Evolutionary conservation across 2,888 invertebrate genomes (phyloP).

Genomic region (Oscheius sp.): DNA sequence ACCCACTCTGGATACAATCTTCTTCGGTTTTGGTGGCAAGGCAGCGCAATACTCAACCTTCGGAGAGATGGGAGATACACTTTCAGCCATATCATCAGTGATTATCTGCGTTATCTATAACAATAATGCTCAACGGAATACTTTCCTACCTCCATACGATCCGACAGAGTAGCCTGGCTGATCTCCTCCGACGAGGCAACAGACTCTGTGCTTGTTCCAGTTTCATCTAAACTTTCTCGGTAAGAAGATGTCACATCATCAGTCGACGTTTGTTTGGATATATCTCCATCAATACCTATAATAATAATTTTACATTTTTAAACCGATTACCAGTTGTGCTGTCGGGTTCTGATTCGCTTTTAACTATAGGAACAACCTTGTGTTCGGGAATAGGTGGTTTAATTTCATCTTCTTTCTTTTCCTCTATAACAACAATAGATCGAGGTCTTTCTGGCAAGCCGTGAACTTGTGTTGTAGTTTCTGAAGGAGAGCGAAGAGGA

Average conservation of each 20-base stretch:
- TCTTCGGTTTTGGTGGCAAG: constrained; percentile 46
- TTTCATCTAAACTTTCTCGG: constrained; percentile 42
- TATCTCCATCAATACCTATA: constrained; percentile 27
- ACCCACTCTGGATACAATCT: constrained; percentile 43
- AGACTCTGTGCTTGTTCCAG: constrained; percentile 25
- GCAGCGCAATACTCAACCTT: constrained; percentile 44
- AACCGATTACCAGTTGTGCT: constrained; percentile 13
- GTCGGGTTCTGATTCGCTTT: constrained; percentile 19
- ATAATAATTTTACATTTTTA: neutral
- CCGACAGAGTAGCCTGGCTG: constrained; percentile 47
- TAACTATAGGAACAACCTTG: neutral
- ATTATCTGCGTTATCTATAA: constrained; percentile 47
- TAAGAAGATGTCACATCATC: constrained; percentile 48
- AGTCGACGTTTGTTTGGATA: constrained; percentile 40
- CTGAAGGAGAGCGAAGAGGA: constrained; percentile 39
- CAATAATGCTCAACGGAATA: neutral
- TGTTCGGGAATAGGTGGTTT: constrained; percentile 15
- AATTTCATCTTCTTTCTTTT: constrained; percentile 14
- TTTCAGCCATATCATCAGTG: constrained; percentile 34
- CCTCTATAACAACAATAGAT: constrained; percentile 2
- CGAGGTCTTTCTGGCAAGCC: constrained; percentile 33
- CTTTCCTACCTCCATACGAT: constrained; percentile 39
- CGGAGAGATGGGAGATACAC: constrained; percentile 32
- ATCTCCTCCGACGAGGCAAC: constrained; percentile 30
- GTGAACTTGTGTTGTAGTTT: constrained; percentile 45